Conservation (phyloP, 2,113 vertebrate species). For the cattle (Bos taurus) region DNA sequence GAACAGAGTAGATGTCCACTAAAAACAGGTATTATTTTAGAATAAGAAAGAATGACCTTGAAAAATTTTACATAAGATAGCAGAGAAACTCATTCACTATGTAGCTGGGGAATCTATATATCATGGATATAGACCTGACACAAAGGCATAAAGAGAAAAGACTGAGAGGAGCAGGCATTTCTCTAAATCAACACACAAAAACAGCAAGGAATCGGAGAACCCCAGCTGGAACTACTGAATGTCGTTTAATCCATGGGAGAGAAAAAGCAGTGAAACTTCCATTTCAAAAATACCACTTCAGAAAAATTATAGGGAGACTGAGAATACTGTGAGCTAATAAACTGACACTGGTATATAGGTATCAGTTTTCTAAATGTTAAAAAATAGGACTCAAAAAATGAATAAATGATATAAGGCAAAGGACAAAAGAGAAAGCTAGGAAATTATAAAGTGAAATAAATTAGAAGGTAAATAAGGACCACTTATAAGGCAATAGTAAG, state of each 20-base stretch:
- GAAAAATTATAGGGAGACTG: background rate
- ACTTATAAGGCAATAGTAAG: background rate
- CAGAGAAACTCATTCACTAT: background rate
- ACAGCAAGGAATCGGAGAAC: background rate
- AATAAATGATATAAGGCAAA: background rate
- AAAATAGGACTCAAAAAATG: background rate
- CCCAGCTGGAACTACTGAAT: background rate
- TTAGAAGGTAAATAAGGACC: background rate
- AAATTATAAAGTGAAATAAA: background rate
- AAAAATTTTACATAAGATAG: background rate
- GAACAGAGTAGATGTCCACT: background rate
- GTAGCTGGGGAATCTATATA: background rate
- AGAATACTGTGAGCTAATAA: background rate
- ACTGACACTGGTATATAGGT: background rate
- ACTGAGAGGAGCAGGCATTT: background rate
- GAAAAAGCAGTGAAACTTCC: background rate
- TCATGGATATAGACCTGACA: background rate
- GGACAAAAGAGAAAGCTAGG: background rate
- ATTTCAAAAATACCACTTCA: background rate
- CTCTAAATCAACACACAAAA: background rate
- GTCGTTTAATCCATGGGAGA: background rate
- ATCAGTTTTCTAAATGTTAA: background rate
- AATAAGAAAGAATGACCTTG: background rate
- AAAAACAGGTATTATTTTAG: background rate
- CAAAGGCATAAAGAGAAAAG: background rate